Evolutionary conservation across 2,797 vertebrate species (phyloP).

Genomic region (Chelidonichthys spinosus): DNA sequence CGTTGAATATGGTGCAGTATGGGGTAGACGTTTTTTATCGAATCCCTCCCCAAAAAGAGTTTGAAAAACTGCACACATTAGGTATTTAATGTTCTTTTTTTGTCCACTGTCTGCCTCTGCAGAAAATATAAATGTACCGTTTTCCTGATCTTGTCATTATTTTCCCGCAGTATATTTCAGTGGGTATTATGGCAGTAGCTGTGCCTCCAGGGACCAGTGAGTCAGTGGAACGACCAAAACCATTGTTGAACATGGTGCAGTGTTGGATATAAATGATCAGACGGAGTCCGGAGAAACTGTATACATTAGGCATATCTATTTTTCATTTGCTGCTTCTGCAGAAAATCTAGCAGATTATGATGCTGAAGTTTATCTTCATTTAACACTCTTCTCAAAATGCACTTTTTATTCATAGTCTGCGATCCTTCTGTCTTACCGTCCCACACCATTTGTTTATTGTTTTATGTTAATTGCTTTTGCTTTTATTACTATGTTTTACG

Average conservation of each 20-base stretch:
- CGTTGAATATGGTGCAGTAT: conserved; percentile 13
- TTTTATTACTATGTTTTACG: neutral
- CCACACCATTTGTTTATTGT: neutral
- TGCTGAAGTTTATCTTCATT: neutral
- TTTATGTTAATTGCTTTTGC: neutral
- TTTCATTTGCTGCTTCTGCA: neutral
- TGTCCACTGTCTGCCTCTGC: too few species aligned
- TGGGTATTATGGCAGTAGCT: too few species aligned
- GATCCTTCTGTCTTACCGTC: neutral
- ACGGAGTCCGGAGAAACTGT: neutral
- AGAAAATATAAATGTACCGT: too few species aligned
- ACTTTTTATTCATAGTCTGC: neutral
- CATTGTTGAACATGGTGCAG: too few species aligned
- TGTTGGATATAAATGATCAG: too few species aligned
- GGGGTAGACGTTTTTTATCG: too few species aligned
- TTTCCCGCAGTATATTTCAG: too few species aligned
- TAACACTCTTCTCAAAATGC: neutral
- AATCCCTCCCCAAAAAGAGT: neutral
- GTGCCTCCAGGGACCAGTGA: too few species aligned
- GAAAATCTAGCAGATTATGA: neutral
- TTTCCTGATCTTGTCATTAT: too few species aligned
- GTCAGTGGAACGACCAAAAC: too few species aligned
- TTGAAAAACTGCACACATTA: neutral
- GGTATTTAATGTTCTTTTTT: neutral
- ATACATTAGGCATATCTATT: neutral